These are phyloP conservation scores for Hydrozoanthus tunicans DNA, from an alignment of 64 coral and sea anemone species.

Conservation along the genomic window DNA sequence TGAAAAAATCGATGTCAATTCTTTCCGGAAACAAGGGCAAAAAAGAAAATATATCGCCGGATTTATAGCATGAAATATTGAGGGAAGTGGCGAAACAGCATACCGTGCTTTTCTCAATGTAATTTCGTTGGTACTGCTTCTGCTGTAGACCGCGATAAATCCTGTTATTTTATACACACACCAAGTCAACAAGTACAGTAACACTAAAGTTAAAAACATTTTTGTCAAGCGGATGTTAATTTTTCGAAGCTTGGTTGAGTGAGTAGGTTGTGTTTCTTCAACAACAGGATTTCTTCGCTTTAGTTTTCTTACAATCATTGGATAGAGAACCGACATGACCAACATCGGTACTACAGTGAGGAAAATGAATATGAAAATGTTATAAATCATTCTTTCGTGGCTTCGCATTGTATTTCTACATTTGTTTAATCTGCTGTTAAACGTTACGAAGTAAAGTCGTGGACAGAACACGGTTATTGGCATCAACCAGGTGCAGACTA, in stretches of 20 bases:
- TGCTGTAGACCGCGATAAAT: not conserved
- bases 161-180: not conserved
- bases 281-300: not conserved
- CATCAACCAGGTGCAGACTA: not conserved
- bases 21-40: not conserved
- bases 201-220: constrained; percentile 4
- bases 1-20: not conserved
- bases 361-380: constrained; percentile 5
- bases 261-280: not conserved
- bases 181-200: not conserved
- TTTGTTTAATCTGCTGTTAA: not conserved
- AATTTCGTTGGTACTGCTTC: not conserved
- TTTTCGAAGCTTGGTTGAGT: not conserved
- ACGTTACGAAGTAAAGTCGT: not conserved
- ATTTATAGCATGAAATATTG: not conserved
- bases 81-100: constrained; percentile 1
- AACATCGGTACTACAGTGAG: not conserved
- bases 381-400: not conserved
- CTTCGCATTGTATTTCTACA: not conserved
- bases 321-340: not conserved
- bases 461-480: not conserved
- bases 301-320: not conserved
- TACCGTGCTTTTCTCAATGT: not conserved
- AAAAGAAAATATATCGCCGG: not conserved
- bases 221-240: constrained; percentile 15